Percentiles rank a stretch among this genome's conserved stretches.
Evolutionary conservation across 2,888 invertebrate genomes (phyloP).

Genomic region (Macrophya alboannulata): DNA sequence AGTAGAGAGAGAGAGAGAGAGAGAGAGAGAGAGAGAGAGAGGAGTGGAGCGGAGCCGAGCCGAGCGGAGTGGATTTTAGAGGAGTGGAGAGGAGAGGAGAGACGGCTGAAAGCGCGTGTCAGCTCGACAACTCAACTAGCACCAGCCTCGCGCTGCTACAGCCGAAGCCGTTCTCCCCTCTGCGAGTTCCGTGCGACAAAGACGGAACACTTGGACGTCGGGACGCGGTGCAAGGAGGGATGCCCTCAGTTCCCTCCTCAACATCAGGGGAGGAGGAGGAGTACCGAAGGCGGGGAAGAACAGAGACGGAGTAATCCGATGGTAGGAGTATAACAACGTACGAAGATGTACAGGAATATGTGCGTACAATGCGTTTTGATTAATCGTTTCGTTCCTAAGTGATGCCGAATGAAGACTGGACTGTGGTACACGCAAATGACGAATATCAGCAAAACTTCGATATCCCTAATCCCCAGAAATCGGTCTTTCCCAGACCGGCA

Average conservation of each 20-base stretch:
- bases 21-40: constrained; percentile 55
- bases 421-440: background rate
- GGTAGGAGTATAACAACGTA: background rate
- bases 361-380: constrained; percentile 2
- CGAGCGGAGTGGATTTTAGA: background rate
- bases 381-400: background rate
- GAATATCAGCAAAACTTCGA: background rate
- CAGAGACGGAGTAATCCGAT: constrained; percentile 6
- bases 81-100: constrained; percentile 56
- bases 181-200: constrained; percentile 19
- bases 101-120: constrained; percentile 75
- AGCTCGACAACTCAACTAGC: constrained; percentile 80
- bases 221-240: constrained; percentile 30
- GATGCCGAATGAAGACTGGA: background rate
- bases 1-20: constrained; percentile 49
- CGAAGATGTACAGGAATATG: background rate
- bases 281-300: constrained; percentile 51
- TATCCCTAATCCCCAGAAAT: background rate
- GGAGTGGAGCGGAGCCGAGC: constrained; percentile 48
- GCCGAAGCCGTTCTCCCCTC: constrained; percentile 25
- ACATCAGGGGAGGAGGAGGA: constrained; percentile 44
- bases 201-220: constrained; percentile 1
- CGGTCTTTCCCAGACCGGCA: background rate
- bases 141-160: constrained; percentile 72
- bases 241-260: constrained; percentile 58